These are phyloP conservation scores for Coelinius sp. DNA, from an alignment of 2,888 invertebrate genomes.

Conservation along the genomic window DNA sequence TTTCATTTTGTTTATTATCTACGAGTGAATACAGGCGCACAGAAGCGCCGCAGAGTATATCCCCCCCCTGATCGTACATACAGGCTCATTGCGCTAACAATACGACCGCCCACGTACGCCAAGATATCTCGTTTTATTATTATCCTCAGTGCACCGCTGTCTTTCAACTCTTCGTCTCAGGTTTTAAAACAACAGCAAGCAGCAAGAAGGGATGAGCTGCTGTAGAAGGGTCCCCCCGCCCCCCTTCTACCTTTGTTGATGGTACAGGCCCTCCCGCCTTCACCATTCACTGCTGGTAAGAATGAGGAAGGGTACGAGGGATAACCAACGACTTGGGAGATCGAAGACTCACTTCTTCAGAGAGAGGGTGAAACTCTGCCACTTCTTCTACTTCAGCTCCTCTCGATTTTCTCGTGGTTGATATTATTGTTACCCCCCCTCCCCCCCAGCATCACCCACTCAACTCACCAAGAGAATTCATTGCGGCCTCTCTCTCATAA, in stretches of 20 bases:
- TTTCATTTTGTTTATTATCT: neutral
- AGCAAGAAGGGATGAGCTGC: neutral
- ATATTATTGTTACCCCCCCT: neutral
- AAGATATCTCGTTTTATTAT: conserved; percentile 69
- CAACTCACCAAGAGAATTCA: neutral
- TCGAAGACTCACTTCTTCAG: conserved; percentile 31
- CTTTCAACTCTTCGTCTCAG: conserved; percentile 38
- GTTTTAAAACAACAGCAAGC: conserved; percentile 13
- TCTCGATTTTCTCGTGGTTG: conserved; percentile 19
- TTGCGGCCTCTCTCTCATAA: conserved; percentile 50
- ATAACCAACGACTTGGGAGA: conserved; percentile 35
- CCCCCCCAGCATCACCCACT: neutral
- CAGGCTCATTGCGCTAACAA: conserved; percentile 69
- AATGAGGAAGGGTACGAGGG: conserved; percentile 32
- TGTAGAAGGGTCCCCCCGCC: conserved; percentile 3
- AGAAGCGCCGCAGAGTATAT: conserved; percentile 63
- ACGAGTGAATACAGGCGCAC: conserved; percentile 42
- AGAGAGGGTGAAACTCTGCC: conserved; percentile 18
- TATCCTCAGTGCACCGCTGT: conserved; percentile 54
- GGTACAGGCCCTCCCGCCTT: conserved; percentile 10
- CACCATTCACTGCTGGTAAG: neutral
- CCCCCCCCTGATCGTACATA: conserved; percentile 50
- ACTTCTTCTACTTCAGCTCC: conserved; percentile 36
- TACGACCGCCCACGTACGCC: conserved; percentile 68
- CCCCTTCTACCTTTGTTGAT: conserved; percentile 28